Evolutionary conservation across 2,797 vertebrate genomes (phyloP).

Genomic region (Chaenodraco wilsoni): DNA sequence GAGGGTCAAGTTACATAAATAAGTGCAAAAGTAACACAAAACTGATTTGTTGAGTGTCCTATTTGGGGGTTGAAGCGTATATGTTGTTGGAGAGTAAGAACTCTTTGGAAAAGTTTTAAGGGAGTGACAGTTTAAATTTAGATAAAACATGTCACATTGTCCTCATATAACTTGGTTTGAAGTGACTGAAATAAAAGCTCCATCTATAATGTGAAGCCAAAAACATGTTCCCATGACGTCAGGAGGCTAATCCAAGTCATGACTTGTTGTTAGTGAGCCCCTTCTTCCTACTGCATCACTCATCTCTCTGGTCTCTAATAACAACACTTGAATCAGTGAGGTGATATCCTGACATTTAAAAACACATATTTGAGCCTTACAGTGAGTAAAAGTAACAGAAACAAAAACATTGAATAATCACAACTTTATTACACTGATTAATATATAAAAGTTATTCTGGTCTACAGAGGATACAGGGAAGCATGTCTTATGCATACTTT

Average conservation of each 20-base stretch:
- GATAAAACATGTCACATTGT: not conserved
- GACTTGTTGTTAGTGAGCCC: conserved; percentile 5
- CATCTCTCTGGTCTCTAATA: conserved; percentile 1
- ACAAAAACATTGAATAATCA: conserved; percentile 36
- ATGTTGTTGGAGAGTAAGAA: not conserved
- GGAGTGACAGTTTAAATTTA: not conserved
- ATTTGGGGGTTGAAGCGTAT: conserved; percentile 3
- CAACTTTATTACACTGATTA: conserved; percentile 77
- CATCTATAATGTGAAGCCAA: not conserved
- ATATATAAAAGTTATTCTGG: conserved; percentile 67
- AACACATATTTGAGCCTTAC: not conserved
- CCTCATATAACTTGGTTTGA: not conserved
- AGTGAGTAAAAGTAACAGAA: conserved; percentile 3
- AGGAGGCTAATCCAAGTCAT: conserved; percentile 22
- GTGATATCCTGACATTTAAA: not conserved
- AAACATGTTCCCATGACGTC: conserved; percentile 12
- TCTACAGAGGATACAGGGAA: conserved; percentile 64
- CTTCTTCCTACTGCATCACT: not conserved
- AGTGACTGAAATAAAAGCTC: not conserved
- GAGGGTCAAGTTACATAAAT: not conserved
- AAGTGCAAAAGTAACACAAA: conserved; percentile 14
- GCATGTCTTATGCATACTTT: conserved; percentile 51
- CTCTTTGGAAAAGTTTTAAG: not conserved
- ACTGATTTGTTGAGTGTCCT: not conserved
- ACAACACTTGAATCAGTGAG: not conserved